phyloP scores from a whole-genome alignment of 1,140 invertebrate genomes.

The Ceratitis capitata region DNA sequence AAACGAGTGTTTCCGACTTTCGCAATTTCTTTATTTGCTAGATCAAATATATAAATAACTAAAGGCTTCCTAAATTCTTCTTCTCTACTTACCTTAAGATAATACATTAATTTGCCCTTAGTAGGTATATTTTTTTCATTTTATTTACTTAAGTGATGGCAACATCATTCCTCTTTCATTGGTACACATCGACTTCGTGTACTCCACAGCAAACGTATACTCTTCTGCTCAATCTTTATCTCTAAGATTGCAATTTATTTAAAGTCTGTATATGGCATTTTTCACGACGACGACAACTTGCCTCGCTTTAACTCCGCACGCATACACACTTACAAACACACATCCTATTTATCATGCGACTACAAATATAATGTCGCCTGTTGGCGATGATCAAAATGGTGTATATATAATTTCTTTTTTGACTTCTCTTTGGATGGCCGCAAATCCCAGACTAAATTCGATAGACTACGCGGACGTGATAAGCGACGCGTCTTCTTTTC shows the following conservation, averaged over 20 bases:
- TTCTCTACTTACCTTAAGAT: background rate
- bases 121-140: background rate
- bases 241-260: background rate
- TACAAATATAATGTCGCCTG: constrained; percentile 65
- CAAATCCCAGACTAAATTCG: constrained; percentile 86
- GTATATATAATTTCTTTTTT: constrained; percentile 68
- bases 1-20: too few species aligned
- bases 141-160: constrained; percentile 19
- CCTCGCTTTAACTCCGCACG: background rate
- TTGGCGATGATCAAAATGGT: constrained; percentile 64
- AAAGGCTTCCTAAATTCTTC: background rate
- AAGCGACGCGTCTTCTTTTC: constrained; percentile 82
- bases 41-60: too few species aligned
- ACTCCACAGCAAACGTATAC: background rate
- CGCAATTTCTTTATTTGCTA: too few species aligned
- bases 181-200: background rate
- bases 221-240: background rate
- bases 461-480: constrained; percentile 82
- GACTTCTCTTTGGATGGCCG: constrained; percentile 71
- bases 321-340: background rate
- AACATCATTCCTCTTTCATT: constrained; percentile 16
- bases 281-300: background rate
- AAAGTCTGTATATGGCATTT: constrained; percentile 20
- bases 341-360: constrained; percentile 32
- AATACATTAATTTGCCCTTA: background rate